phyloP scores from a whole-genome alignment of 2,888 invertebrate species.

The Drosophila recens region DNA sequence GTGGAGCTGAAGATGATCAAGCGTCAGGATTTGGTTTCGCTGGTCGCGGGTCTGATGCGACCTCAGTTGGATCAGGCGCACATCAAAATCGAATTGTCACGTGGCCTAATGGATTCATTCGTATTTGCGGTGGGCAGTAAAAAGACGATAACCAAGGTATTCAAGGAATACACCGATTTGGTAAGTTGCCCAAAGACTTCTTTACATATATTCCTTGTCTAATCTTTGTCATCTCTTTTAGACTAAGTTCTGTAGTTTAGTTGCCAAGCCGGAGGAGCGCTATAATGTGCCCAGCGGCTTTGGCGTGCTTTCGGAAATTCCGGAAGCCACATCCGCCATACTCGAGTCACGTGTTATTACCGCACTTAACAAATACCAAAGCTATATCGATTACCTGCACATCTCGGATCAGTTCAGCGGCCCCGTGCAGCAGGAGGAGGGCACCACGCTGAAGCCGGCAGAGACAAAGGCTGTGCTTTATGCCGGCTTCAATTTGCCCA shows the following conservation, averaged over 20 bases:
- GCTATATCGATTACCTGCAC: slow-evolving; percentile 97
- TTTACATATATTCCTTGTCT: not conserved
- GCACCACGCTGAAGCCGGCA: slow-evolving; percentile 89
- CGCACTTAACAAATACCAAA: slow-evolving; percentile 92
- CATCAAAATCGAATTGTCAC: slow-evolving; percentile 93
- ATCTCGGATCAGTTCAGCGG: slow-evolving; percentile 98
- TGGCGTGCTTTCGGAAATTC: slow-evolving; percentile 94
- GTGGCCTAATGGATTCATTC: slow-evolving; percentile 96
- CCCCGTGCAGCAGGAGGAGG: slow-evolving; percentile 95
- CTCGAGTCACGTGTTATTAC: slow-evolving; percentile 93
- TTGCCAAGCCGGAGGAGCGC: slow-evolving; percentile 93
- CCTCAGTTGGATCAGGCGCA: slow-evolving; percentile 95
- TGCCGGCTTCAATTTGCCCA: slow-evolving; percentile 92
- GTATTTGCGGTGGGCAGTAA: slow-evolving; percentile 96
- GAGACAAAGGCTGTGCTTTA: slow-evolving; percentile 93
- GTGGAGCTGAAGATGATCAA: slow-evolving; percentile 97
- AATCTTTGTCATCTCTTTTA: slow-evolving; percentile 10
- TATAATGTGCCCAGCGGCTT: slow-evolving; percentile 91
- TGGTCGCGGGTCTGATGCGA: slow-evolving; percentile 92
- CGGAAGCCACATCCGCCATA: slow-evolving; percentile 93
- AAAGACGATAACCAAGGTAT: slow-evolving; percentile 92
- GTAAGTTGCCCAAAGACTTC: slow-evolving; percentile 85
- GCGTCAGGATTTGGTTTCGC: slow-evolving; percentile 97
- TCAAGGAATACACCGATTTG: slow-evolving; percentile 97
- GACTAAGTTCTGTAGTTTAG: slow-evolving; percentile 84